Evolutionary conservation across 2,888 invertebrate species (phyloP).

Genomic region (Protophormia terraenovae): DNA sequence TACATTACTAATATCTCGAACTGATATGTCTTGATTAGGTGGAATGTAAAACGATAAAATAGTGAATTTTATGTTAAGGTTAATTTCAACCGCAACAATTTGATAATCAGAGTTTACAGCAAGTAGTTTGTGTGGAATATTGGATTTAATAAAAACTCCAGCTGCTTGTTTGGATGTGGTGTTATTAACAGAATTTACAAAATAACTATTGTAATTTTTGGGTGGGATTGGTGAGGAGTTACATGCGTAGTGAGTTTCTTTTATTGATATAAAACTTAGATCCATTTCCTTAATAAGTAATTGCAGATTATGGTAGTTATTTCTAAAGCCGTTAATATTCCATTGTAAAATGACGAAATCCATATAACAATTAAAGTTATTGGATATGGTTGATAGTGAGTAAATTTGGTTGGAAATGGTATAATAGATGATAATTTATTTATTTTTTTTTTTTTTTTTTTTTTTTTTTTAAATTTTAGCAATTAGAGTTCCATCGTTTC

Average conservation of each 20-base stretch:
- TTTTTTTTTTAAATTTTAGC: neutral
- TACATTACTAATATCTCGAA: neutral
- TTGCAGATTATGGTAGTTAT: neutral
- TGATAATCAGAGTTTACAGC: neutral
- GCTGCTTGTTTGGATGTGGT: slow-evolving; percentile 28
- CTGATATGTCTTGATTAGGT: neutral
- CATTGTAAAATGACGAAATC: neutral
- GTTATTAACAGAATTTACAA: neutral
- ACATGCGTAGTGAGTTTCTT: neutral
- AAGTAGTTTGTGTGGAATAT: slow-evolving; percentile 23
- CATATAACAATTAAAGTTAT: too few species aligned
- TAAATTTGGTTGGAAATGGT: neutral
- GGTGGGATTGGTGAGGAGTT: neutral
- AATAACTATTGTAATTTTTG: neutral
- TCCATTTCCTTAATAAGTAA: neutral
- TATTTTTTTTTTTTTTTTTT: neutral
- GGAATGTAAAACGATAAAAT: slow-evolving; percentile 19
- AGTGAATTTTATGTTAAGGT: neutral
- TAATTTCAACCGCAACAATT: slow-evolving; percentile 3
- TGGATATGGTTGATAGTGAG: neutral
- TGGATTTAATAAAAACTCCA: slow-evolving; percentile 23
- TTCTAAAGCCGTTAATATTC: slow-evolving; percentile 8
- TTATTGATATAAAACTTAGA: neutral
- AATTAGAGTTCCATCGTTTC: neutral
- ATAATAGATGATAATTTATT: neutral